A percentile compares a stretch with the other conserved stretches of the same genome.
These are phyloP conservation scores for Ashinkailepas kermadecensis DNA, from an alignment of 2,888 invertebrate genomes.

Conservation along the genomic window DNA sequence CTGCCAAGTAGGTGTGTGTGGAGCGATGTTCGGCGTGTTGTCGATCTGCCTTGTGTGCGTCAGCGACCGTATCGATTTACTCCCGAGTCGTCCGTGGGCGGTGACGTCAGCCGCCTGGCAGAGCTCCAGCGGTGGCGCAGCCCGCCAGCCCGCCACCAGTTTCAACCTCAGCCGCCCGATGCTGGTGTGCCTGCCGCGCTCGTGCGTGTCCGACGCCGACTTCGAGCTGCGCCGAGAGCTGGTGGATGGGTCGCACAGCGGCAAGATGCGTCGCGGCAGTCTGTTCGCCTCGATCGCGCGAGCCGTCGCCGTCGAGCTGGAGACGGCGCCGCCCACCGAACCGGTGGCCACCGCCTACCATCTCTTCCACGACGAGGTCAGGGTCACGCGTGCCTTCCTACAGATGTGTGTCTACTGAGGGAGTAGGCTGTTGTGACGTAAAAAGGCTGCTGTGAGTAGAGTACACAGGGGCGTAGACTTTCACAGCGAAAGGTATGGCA, in stretches of 20 bases:
- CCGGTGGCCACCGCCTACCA: slow-evolving; percentile 18
- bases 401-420: too few species aligned
- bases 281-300: slow-evolving; percentile 9
- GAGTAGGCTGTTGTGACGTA: too few species aligned
- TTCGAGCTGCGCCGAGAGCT: not conserved
- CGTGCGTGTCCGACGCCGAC: not conserved
- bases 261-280: slow-evolving; percentile 11
- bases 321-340: not conserved
- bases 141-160: not conserved
- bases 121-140: not conserved
- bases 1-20: too few species aligned
- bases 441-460: too few species aligned
- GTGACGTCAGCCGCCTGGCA: not conserved
- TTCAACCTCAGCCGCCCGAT: not conserved
- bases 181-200: slow-evolving; percentile 9
- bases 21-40: not conserved
- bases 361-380: slow-evolving; percentile 1
- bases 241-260: not conserved
- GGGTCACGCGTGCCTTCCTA: not conserved
- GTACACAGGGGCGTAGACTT: too few species aligned
- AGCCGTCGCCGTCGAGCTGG: not conserved
- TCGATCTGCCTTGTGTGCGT: not conserved
- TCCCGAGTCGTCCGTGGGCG: not conserved
- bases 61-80: not conserved
- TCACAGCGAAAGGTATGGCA: too few species aligned